phyloP scores from a whole-genome alignment of 1,140 invertebrate genomes.

The Matsumurasca onukii region DNA sequence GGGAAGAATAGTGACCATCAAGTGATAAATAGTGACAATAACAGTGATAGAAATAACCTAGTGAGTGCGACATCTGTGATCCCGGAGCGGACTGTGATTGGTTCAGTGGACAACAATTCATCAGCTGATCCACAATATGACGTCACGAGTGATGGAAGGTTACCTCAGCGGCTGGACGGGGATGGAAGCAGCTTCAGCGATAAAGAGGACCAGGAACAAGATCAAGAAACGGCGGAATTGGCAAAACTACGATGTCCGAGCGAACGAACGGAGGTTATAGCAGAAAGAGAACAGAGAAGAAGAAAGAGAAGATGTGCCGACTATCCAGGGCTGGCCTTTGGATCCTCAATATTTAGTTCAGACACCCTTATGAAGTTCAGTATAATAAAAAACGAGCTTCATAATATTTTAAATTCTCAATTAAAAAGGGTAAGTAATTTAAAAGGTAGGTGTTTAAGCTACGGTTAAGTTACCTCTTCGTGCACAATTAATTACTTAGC shows the following conservation, averaged over 20 bases:
- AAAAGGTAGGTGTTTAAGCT: constrained; percentile 21
- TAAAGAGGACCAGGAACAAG: constrained; percentile 58
- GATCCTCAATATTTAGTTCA: constrained; percentile 89
- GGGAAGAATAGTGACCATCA: constrained; percentile 10
- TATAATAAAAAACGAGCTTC: constrained; percentile 94
- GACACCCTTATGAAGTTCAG: constrained; percentile 98
- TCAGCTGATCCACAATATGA: background rate
- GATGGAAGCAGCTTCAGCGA: constrained; percentile 54
- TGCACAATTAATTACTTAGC: too few species aligned
- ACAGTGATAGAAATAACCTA: background rate
- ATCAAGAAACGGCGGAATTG: constrained; percentile 74
- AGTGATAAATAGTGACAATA: constrained; percentile 1
- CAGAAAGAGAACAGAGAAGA: constrained; percentile 75
- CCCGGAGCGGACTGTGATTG: constrained; percentile 13
- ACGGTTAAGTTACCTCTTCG: too few species aligned
- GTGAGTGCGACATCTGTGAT: background rate
- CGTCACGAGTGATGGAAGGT: background rate
- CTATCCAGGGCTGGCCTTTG: constrained; percentile 89
- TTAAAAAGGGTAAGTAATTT: constrained; percentile 86
- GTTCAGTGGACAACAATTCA: constrained; percentile 13
- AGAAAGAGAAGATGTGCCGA: constrained; percentile 71
- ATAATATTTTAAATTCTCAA: constrained; percentile 96
- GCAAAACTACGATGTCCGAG: constrained; percentile 82
- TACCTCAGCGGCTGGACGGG: constrained; percentile 38
- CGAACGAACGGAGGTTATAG: constrained; percentile 81